Base-by-base conservation (phyloP, 2,113 vertebrate genomes). In the Trichomycterus rosablanca region DNA sequence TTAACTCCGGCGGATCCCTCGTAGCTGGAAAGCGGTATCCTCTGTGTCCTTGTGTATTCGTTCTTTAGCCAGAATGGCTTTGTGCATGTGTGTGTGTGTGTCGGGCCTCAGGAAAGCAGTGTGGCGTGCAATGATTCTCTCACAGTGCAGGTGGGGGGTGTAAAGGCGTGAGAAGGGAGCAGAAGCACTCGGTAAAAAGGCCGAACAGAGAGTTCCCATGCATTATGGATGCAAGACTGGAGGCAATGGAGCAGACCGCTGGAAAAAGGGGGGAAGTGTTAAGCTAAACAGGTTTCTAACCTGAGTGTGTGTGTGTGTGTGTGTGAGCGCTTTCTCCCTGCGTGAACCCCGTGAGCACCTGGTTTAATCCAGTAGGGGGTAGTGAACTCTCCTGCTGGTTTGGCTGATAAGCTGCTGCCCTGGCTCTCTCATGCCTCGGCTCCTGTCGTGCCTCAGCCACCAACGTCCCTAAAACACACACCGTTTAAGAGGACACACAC, bases 351-450 rank as follows among this genome's bases (percentile, higher is more conserved):
- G 3, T 58, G 62, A 70, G 59, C 46, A 2, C 14, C 30, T 59
- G 49, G 42, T 24, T 32, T 48, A 32, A 44, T 49, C 75, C 59
- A 64, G 63, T 37, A 44, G 74, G 78, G 70, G 77, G 68, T 67
- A 67, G 57, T 57, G 67, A 51, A 73, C 40, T 48, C 68, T 68
- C 79, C 57, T 76, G 80, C 82, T 86, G 82, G 74, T 81, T 73
- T 77, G 77, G 68, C 75, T 81, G 81, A 83, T 84, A 84, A 82
- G 75, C 74, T 59, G 40, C 63, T 43, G 53, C 44, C 23, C 34
- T 72, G 42, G 71, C 71, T 74, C 75, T 73, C 77, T 63, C 59
- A 59, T 74, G 74, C 71, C 77, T 63, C 59, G 56, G 68, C 63
- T 50, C 67, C 70, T 7, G 57, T 73, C 49, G 67, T 68, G 74